Percentiles rank a stretch among this genome's conserved stretches.
Evolutionary conservation across 1,140 invertebrate species (phyloP).

Genomic region (Drosophila paulistorum): DNA sequence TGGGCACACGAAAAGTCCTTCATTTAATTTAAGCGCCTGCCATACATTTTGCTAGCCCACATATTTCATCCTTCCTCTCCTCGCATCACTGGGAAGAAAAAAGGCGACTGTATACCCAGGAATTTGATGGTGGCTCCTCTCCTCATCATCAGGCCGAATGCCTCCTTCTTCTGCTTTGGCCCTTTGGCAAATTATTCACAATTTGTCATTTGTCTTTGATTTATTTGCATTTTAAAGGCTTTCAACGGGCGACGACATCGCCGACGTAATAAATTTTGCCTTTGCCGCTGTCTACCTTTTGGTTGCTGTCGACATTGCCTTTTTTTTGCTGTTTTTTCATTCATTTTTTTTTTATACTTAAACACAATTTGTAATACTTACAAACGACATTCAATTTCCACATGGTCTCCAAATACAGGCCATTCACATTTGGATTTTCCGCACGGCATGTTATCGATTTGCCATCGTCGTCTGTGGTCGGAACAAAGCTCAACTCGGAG

Average conservation of each 20-base stretch:
- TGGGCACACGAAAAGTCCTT: conserved; percentile 58
- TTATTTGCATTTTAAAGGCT: conserved; percentile 82
- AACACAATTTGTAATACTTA: conserved; percentile 86
- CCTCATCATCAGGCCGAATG: background rate
- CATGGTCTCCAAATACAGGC: conserved; percentile 90
- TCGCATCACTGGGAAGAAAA: background rate
- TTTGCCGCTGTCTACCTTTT: conserved; percentile 71
- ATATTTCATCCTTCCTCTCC: conserved; percentile 55
- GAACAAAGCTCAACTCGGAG: conserved; percentile 92
- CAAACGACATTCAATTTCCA: conserved; percentile 94
- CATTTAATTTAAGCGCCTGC: conserved; percentile 78
- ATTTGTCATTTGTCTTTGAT: conserved; percentile 82
- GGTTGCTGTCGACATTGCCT: conserved; percentile 68
- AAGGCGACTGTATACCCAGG: background rate
- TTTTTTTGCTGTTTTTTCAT: conserved; percentile 1
- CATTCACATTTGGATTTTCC: conserved; percentile 93
- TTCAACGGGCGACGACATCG: conserved; percentile 74
- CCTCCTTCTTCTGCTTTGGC: conserved; percentile 49
- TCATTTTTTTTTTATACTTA: conserved; percentile 66
- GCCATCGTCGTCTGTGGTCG: conserved; percentile 92
- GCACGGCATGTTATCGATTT: conserved; percentile 93
- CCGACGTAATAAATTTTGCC: conserved; percentile 76
- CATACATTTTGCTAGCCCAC: conserved; percentile 74
- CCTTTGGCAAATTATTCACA: conserved; percentile 80
- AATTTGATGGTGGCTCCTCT: background rate